phyloP scores from a whole-genome alignment of 2,797 vertebrate species.

The Gymnodraco acuticeps region DNA sequence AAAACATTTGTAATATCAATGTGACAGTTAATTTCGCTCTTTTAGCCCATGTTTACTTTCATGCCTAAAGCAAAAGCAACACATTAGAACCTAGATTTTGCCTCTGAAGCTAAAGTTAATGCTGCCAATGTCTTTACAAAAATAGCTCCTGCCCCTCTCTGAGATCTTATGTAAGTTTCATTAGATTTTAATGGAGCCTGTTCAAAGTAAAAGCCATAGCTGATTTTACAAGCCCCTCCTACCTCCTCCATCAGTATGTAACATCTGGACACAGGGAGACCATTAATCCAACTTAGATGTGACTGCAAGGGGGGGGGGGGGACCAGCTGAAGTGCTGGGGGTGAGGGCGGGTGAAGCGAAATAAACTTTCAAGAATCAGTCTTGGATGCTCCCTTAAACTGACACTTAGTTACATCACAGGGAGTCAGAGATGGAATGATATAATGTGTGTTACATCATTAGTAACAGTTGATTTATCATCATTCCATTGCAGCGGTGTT shows the following conservation, averaged over 20 bases:
- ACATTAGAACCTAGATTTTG: background rate
- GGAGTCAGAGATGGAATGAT: slow-evolving; percentile 18
- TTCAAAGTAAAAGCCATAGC: slow-evolving; percentile 50
- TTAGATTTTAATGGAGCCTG: slow-evolving; percentile 43
- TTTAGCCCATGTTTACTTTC: background rate
- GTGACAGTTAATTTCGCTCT: background rate
- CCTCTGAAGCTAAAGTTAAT: background rate
- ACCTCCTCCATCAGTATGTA: slow-evolving; percentile 74
- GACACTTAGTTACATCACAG: slow-evolving; percentile 59
- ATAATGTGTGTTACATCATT: slow-evolving; percentile 48
- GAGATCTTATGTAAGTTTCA: slow-evolving; percentile 57
- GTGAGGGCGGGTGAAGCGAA: slow-evolving; percentile 50
- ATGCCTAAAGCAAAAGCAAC: background rate
- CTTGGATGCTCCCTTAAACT: slow-evolving; percentile 24
- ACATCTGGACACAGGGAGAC: slow-evolving; percentile 84
- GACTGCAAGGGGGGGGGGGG: slow-evolving; percentile 42
- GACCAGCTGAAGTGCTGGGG: slow-evolving; percentile 30
- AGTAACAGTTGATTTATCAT: slow-evolving; percentile 33
- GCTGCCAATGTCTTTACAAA: background rate
- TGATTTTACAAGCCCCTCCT: slow-evolving; percentile 71
- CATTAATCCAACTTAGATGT: slow-evolving; percentile 80
- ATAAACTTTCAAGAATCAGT: slow-evolving; percentile 52
- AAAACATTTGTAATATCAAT: background rate
- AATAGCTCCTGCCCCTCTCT: background rate
- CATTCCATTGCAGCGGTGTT: background rate